These are phyloP conservation scores for Drosophila algonquin DNA, from an alignment of 2,888 invertebrate species.

Conservation along the genomic window DNA sequence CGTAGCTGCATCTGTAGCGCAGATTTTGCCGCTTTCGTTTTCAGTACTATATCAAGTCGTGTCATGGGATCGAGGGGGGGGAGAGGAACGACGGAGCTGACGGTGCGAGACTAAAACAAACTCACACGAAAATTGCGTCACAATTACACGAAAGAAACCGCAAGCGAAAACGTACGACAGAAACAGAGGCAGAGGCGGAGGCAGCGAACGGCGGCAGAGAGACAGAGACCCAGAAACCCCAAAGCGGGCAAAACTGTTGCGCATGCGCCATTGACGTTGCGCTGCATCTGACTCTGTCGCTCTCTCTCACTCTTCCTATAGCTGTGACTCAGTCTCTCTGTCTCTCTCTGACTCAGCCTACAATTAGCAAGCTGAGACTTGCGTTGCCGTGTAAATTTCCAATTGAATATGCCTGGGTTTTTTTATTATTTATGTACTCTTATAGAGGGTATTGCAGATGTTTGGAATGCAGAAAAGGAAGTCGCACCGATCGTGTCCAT, in stretches of 20 bases:
- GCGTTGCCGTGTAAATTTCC: conserved; percentile 33
- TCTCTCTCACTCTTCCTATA: not conserved
- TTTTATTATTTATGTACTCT: not conserved
- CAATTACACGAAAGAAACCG: conserved; percentile 62
- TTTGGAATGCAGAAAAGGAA: not conserved
- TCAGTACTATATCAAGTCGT: conserved; percentile 34
- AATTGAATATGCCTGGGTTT: conserved; percentile 26
- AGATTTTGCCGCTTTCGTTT: conserved; percentile 58
- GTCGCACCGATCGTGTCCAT: not conserved
- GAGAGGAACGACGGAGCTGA: conserved; percentile 35
- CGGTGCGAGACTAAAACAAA: conserved; percentile 61
- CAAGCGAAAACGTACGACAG: conserved; percentile 37
- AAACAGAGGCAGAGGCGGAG: conserved; percentile 27
- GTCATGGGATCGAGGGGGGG: not conserved
- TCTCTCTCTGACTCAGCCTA: not conserved
- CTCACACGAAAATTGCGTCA: conserved; percentile 71
- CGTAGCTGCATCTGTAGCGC: not conserved
- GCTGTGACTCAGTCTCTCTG: conserved; percentile 1
- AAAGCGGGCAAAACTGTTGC: conserved; percentile 62
- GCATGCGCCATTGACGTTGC: conserved; percentile 58
- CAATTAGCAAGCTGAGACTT: conserved; percentile 37
- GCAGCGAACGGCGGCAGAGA: conserved; percentile 16
- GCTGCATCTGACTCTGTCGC: conserved; percentile 9
- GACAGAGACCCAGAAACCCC: conserved; percentile 76
- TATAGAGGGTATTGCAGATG: not conserved